Conservation (phyloP, 2,797 vertebrate species). For the Ispidina picta region DNA sequence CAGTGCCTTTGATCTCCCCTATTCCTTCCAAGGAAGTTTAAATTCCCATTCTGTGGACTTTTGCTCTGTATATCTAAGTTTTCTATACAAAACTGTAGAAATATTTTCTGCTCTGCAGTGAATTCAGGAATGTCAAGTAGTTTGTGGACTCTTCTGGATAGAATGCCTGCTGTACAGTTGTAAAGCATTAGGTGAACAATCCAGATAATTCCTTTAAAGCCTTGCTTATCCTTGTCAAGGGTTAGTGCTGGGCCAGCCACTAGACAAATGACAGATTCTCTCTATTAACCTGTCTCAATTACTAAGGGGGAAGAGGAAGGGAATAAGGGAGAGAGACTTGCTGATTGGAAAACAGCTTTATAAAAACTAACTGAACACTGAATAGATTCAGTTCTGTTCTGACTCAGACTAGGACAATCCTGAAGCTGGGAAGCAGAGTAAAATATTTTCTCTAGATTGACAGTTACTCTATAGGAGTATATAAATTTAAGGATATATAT, state of each 20-base stretch:
- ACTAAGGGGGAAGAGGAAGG: not conserved
- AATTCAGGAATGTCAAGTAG: not conserved
- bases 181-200: not conserved
- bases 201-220: not conserved
- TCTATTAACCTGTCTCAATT: not conserved
- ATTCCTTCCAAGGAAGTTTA: not conserved
- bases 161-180: not conserved
- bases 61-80: not conserved
- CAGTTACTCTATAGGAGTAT: not conserved
- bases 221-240: not conserved
- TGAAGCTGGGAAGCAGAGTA: not conserved
- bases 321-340: not conserved
- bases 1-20: not conserved
- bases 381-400: not conserved
- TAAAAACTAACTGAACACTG: not conserved
- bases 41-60: not conserved
- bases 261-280: not conserved
- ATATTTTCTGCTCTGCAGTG: not conserved
- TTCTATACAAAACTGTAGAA: not conserved
- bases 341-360: not conserved
- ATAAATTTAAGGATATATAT: no score
- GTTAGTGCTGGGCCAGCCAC: not conserved
- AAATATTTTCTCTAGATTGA: not conserved
- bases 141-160: not conserved
- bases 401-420: not conserved